A percentile compares a stretch with the other conserved stretches of the same genome.
Conservation (phyloP, 1,140 invertebrate species). For the Halyomorpha halys region DNA sequence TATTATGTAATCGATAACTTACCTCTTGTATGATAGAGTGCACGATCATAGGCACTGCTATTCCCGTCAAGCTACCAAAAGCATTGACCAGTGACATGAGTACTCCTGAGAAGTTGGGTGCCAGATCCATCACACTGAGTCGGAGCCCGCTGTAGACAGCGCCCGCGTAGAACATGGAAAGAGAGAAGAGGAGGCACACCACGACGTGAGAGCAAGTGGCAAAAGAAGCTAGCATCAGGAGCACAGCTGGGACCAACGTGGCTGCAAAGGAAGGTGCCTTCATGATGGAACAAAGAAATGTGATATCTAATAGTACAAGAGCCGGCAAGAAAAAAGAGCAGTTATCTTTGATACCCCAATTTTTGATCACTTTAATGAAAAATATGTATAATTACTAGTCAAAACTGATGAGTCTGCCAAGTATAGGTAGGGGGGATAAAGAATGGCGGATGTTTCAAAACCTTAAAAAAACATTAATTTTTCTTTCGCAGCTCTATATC, state of each 20-base stretch:
- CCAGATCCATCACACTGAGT: neutral
- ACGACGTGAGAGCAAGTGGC: neutral
- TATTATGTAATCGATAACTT: neutral
- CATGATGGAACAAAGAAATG: too few relatives aligned
- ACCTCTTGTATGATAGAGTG: neutral
- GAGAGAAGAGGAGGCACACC: neutral
- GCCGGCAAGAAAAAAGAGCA: too few relatives aligned
- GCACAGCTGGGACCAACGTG: neutral
- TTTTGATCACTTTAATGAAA: too few relatives aligned
- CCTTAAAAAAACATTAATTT: too few relatives aligned
- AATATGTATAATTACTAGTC: too few relatives aligned
- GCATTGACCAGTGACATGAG: neutral
- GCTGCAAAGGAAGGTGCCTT: neutral
- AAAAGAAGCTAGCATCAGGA: neutral
- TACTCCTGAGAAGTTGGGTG: neutral
- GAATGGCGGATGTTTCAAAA: too few relatives aligned
- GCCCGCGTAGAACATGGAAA: slow-evolving; percentile 1
- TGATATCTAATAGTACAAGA: too few relatives aligned
- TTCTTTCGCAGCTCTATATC: too few relatives aligned
- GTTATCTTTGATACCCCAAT: too few relatives aligned
- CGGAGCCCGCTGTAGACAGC: neutral
- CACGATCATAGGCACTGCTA: neutral
- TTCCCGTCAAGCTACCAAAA: neutral
- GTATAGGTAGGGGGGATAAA: too few relatives aligned
- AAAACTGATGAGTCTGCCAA: too few relatives aligned